Percentiles rank a stretch among this genome's conserved stretches.
Evolutionary conservation across 2,888 invertebrate species (phyloP).

Genomic region (Cataglyphis livida): DNA sequence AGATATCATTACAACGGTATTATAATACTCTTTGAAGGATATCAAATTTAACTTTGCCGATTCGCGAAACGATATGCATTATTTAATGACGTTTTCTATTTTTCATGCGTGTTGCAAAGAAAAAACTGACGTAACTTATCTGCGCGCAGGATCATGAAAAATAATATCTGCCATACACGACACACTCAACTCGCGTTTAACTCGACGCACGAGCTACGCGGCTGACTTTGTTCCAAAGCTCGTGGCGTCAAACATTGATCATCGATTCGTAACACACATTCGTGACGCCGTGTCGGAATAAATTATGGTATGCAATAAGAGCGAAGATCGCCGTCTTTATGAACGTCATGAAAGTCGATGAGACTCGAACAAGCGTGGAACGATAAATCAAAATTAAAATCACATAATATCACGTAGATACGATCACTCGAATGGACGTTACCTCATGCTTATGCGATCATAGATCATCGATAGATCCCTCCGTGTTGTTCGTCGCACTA

Average conservation of each 20-base stretch:
- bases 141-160: constrained; percentile 46
- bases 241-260: constrained; percentile 29
- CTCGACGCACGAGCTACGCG: constrained; percentile 7
- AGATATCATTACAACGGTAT: neutral
- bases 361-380: neutral
- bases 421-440: constrained; percentile 22
- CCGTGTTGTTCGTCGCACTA: constrained; percentile 27
- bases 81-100: constrained; percentile 39
- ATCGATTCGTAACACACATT: constrained; percentile 24
- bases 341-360: neutral
- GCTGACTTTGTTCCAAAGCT: neutral
- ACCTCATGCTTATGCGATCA: constrained; percentile 38
- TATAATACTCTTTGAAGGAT: neutral
- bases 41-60: neutral
- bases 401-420: neutral
- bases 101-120: neutral
- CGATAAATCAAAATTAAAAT: constrained; percentile 8
- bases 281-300: neutral
- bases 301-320: neutral
- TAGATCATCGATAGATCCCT: constrained; percentile 46
- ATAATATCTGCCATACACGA: constrained; percentile 47
- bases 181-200: constrained; percentile 12
- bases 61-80: neutral
- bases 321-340: neutral
- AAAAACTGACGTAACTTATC: constrained; percentile 46